Evolutionary conservation across 2,113 vertebrate genomes (phyloP).

Genomic region (Anguilla rostrata): DNA sequence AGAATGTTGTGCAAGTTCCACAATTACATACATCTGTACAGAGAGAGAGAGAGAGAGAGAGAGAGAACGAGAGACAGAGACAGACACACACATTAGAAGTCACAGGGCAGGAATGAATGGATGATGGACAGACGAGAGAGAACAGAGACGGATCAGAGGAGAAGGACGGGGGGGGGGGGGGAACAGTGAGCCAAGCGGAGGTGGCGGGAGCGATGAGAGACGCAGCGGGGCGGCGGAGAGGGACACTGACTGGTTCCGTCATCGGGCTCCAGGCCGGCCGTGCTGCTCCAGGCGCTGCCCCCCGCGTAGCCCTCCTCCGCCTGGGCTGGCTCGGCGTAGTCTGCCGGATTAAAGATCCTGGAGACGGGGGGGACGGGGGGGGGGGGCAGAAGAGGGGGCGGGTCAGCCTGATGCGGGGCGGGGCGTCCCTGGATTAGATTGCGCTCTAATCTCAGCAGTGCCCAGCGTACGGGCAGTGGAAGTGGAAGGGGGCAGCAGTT

Average conservation of each 20-base stretch:
- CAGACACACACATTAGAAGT: too few species aligned
- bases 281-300: slow-evolving; percentile 92
- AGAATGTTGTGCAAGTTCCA: not conserved
- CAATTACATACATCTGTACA: too few species aligned
- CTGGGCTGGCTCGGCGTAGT: slow-evolving; percentile 86
- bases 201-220: not conserved
- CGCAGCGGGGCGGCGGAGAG: not conserved
- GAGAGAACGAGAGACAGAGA: too few species aligned
- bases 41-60: too few species aligned
- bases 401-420: not conserved
- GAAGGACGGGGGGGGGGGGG: not conserved
- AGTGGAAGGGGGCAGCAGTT: not conserved
- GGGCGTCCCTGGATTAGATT: not conserved
- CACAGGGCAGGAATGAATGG: too few species aligned
- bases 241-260: slow-evolving; percentile 81
- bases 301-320: slow-evolving; percentile 84
- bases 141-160: not conserved
- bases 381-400: not conserved
- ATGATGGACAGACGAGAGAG: not conserved
- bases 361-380: not conserved
- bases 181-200: not conserved
- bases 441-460: not conserved
- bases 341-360: slow-evolving; percentile 97
- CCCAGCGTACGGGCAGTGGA: not conserved
- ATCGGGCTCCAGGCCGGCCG: slow-evolving; percentile 82